Base-by-base conservation (phyloP, 2,888 invertebrate genomes). In the Cacoxenus indagator region DNA sequence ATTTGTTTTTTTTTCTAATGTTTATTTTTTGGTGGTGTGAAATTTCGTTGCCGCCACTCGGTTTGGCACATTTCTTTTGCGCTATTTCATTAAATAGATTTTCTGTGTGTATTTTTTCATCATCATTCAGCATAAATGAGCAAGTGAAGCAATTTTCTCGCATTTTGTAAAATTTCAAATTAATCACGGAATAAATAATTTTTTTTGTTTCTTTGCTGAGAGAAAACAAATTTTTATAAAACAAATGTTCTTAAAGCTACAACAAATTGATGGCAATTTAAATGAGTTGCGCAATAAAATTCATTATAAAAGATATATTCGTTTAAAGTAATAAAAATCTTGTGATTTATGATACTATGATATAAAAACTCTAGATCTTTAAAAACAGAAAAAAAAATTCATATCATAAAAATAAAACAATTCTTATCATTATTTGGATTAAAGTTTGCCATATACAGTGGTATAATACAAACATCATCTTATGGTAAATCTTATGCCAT, bases 101-200 rank as follows among this genome's bases (percentile, higher is more conserved):
- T n/a, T n/a, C n/a, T n/a, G n/a, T n/a, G n/a, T n/a, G n/a, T n/a
- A 6, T 8, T 54, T 54, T 26, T 24, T 2, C 1, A 54, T 24
- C 24, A 9, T 62, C 29, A 48, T 55, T 64, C 24, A 48, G 19
- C 45, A 29, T n/a, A 37, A 45, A 66, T 75, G 75, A 74, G 74
- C 64, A 74, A 77, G 74, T 77, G 75, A 69, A 74, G 74, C 75
- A 77, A 77, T 76, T 74, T 67, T 67, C 46, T 31, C 22, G 68
- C 73, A 72, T 74, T 77, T 77, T 73, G 75, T 71, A 64, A 67
- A 70, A 62, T 66, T 66, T 43, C 64, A 72, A 70, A 65, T 68
- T 62, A 45, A 26, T 68, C 48, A 67, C 69, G 54, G 8, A 37
- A 11, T 37, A 11, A 9, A 31, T 0, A 1, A 69, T 57, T 67